phyloP scores from a whole-genome alignment of 2,113 vertebrate genomes.

The Prietella phreatophila region DNA sequence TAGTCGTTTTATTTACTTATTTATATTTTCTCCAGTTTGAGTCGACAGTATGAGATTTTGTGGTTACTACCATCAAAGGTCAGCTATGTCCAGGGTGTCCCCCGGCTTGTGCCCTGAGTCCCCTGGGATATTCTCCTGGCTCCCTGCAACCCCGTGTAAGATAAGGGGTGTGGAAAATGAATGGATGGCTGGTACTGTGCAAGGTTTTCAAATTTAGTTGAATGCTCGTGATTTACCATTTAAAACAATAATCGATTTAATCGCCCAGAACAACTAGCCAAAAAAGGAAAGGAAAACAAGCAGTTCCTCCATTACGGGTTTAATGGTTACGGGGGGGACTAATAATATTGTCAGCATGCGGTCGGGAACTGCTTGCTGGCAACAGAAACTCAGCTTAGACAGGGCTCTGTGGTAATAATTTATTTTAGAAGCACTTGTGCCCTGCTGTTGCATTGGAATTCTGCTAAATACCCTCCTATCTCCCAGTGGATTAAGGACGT shows the following conservation, averaged over 20 bases:
- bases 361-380: not conserved
- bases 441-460: too few relatives aligned
- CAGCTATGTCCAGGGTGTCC: not conserved
- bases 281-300: not conserved
- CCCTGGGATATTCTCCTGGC: too few relatives aligned
- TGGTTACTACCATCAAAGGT: not conserved
- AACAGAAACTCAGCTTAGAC: not conserved
- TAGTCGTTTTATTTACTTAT: too few relatives aligned
- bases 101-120: too few relatives aligned
- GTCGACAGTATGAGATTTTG: not conserved
- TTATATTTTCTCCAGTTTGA: too few relatives aligned
- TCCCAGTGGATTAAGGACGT: too few relatives aligned
- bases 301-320: not conserved
- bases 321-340: not conserved
- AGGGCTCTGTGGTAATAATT: too few relatives aligned
- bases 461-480: too few relatives aligned
- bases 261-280: not conserved
- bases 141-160: too few relatives aligned
- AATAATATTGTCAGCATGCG: not conserved
- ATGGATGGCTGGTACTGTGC: not conserved
- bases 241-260: not conserved
- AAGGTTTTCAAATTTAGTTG: not conserved
- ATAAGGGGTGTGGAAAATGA: too few relatives aligned
- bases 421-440: too few relatives aligned
- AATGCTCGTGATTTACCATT: not conserved